phyloP scores from a whole-genome alignment of 1,140 invertebrate genomes.

The Oppia nitens region DNA sequence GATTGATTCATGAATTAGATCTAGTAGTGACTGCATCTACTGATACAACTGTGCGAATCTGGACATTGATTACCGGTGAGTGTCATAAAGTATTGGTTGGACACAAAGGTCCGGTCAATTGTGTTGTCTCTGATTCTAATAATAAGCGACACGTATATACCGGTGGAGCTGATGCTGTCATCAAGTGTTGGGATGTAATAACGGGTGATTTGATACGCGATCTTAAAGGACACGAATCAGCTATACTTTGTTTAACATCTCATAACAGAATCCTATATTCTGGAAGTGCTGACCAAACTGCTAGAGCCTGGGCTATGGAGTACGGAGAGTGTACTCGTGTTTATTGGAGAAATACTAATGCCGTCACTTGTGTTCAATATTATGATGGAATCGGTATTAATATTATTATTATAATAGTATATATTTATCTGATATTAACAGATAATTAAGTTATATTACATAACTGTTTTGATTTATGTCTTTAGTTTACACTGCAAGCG shows the following conservation, averaged over 20 bases:
- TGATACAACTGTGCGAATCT: constrained; percentile 32
- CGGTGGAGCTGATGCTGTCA: constrained; percentile 32
- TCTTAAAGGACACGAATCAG: constrained; percentile 34
- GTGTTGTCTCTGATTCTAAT: constrained; percentile 30
- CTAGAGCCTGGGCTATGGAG: constrained; percentile 37
- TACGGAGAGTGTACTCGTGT: constrained; percentile 37
- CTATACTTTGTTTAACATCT: constrained; percentile 35
- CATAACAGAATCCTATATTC: constrained; percentile 38
- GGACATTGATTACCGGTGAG: constrained; percentile 33
- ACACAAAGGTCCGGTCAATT: constrained; percentile 34
- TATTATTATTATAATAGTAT: background rate
- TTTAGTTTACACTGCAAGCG: constrained; percentile 34
- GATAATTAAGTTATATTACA: background rate
- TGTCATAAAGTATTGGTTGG: constrained; percentile 25
- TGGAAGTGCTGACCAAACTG: constrained; percentile 35
- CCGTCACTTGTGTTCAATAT: constrained; percentile 33
- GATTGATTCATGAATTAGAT: constrained; percentile 18
- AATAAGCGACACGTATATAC: constrained; percentile 32
- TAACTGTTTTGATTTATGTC: background rate
- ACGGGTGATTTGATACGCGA: constrained; percentile 28
- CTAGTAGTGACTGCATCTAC: constrained; percentile 34
- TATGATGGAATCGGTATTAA: constrained; percentile 34
- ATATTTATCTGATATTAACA: constrained; percentile 12
- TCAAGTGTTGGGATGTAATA: constrained; percentile 34
- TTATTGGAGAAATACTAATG: constrained; percentile 34